Evolutionary conservation across 2,113 vertebrate genomes (phyloP), one percentile per base, ranked within the genome.

Genomic region (Calypte anna): DNA sequence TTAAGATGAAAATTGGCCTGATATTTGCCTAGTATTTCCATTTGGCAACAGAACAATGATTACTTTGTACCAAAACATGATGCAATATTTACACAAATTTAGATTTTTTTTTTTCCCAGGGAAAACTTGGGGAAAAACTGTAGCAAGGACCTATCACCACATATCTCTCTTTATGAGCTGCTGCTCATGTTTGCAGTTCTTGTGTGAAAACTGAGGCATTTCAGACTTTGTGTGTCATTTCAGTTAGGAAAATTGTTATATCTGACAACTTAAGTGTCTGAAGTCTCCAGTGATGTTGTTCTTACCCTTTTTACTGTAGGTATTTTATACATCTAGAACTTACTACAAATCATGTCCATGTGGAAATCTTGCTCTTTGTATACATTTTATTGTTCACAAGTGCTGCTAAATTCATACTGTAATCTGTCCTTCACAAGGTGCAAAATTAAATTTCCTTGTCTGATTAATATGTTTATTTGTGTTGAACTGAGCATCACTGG

Each of bases 51-150:
- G 25, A 88, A 76, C 66, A 93, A 51, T 76, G 79, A 72, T 91
- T 48, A 43, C 72, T 87, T 90, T 81, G 80, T 89, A 64, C 23
- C 25, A 70, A 33, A 90, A 92, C 82, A 51, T 70, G 57, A 58
- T 86, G 38, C 61, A 68, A 54, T 90, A 36, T 94, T 96, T 91
- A 68, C 59, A 91, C 7, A 68, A 59, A 80, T 55, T 75, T 61
- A 40, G 15, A 9, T 43, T 3, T 48, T 18, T 6, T 66, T 74
- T 64, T 72, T 28, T 48, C 8, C 14, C 20, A 38, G 18, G 72
- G 55, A 69, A 86, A 80, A 79, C 30, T 1, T 68, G 43, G 10
- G 13, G 24, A 12, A 87, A 82, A 84, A 10, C 46, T 85, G 13
- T 73, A 73, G 33, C 18, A 59, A 55, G 31, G 46, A 25, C 33